Evolutionary conservation across 2,797 vertebrate species (phyloP).

Genomic region (Serranus cabrilla): DNA sequence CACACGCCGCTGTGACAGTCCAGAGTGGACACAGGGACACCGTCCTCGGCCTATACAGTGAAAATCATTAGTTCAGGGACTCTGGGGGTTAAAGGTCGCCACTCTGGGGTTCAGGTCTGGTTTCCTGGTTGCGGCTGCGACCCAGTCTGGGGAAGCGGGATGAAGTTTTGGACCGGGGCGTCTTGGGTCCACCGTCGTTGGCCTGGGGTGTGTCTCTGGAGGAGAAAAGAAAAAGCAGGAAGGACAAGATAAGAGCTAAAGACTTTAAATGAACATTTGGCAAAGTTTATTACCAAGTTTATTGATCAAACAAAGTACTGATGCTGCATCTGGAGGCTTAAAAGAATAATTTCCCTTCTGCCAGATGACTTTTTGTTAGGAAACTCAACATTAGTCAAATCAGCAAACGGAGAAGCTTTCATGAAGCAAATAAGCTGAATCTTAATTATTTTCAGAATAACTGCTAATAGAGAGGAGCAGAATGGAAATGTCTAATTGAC

Average conservation of each 20-base stretch:
- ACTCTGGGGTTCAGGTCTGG: conserved; percentile 94
- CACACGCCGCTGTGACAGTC: background rate
- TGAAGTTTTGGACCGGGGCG: conserved; percentile 85
- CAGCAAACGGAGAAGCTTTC: conserved; percentile 4
- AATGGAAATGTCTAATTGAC: background rate
- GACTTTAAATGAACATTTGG: conserved; percentile 39
- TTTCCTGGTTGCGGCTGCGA: conserved; percentile 88
- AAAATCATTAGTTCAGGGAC: conserved; percentile 18
- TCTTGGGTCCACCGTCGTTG: conserved; percentile 87
- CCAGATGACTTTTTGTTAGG: conserved; percentile 10
- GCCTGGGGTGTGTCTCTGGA: conserved; percentile 89
- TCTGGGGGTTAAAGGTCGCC: conserved; percentile 91
- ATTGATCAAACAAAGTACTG: conserved; percentile 34
- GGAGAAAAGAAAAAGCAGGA: conserved; percentile 50
- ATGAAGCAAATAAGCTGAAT: conserved; percentile 1
- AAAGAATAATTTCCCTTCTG: conserved; percentile 39
- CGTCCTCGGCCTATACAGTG: background rate
- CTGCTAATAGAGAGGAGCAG: background rate
- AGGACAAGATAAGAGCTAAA: background rate
- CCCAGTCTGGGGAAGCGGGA: conserved; percentile 92
- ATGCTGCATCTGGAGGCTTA: conserved; percentile 36
- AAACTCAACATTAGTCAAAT: conserved; percentile 20
- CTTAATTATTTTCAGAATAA: conserved; percentile 10
- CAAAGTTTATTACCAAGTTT: conserved; percentile 24
- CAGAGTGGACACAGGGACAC: background rate